Evolutionary conservation across 92 coral and sea anemone species (phyloP).

Genomic region (Phenganax subtilis): DNA sequence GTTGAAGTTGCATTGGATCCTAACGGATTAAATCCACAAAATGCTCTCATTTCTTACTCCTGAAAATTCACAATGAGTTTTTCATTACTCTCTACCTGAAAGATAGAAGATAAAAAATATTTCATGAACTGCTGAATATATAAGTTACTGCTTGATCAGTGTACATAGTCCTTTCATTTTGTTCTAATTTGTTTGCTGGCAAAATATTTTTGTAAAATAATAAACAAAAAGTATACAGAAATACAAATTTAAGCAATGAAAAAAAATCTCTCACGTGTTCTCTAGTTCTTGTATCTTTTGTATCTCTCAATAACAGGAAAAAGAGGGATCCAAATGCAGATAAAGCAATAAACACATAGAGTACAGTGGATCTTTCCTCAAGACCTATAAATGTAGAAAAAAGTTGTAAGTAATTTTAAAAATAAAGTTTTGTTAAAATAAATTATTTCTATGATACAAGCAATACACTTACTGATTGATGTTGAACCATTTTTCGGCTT

Average conservation of each 20-base stretch:
- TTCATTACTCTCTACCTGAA: constrained; percentile 13
- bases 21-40: neutral
- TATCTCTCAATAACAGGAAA: constrained; percentile 61
- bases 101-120: neutral
- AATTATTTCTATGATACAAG: neutral
- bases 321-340: constrained; percentile 77
- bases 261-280: neutral
- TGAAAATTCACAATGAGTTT: constrained; percentile 10
- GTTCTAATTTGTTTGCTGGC: no score
- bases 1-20: neutral
- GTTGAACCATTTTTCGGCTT: constrained; percentile 26
- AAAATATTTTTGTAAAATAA: no score
- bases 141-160: no score
- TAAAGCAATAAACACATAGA: constrained; percentile 70
- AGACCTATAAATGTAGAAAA: constrained; percentile 42
- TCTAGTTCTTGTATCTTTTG: constrained; percentile 1
- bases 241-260: no score
- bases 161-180: no score
- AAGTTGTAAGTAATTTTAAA: no score
- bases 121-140: no score
- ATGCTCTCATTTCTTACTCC: neutral
- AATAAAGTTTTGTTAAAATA: no score
- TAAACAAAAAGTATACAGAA: no score
- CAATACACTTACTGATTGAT: constrained; percentile 6
- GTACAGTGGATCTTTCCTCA: constrained; percentile 56